Conservation (phyloP, 2,797 vertebrate genomes). For the Staurois parvus region DNA sequence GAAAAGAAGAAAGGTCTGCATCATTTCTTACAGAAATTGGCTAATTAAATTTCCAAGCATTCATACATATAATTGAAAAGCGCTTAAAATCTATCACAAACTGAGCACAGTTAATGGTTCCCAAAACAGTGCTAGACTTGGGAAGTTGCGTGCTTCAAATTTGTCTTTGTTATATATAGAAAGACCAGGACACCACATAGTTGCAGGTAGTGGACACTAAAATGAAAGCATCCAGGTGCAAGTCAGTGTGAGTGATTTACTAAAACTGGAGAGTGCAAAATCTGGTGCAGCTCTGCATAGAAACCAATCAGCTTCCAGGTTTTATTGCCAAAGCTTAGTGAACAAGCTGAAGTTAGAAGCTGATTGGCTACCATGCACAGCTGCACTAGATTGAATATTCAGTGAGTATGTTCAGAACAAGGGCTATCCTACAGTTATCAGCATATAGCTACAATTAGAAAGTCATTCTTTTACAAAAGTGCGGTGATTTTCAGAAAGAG, state of each 20-base stretch:
- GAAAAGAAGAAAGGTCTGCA: conserved; percentile 9
- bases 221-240: conserved; percentile 7
- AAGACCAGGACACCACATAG: background rate
- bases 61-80: conserved; percentile 42
- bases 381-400: too few relatives aligned
- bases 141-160: conserved; percentile 16
- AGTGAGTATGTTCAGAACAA: background rate
- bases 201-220: background rate
- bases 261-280: too few relatives aligned
- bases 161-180: conserved; percentile 19
- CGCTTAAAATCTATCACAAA: conserved; percentile 18
- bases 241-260: too few relatives aligned
- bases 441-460: too few relatives aligned
- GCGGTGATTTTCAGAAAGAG: too few relatives aligned
- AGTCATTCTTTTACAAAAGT: background rate
- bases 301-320: too few relatives aligned
- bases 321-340: too few relatives aligned
- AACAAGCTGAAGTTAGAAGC: too few relatives aligned
- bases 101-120: conserved; percentile 27
- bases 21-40: conserved; percentile 19
- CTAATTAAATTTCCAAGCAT: conserved; percentile 37
- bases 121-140: conserved; percentile 32
- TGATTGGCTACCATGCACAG: too few relatives aligned
- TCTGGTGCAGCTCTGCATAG: too few relatives aligned
- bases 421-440: too few relatives aligned